Evolutionary conservation across 2,888 invertebrate species (phyloP), one percentile per base, ranked within the genome.

Genomic region (Tryphoninae sp.): DNA sequence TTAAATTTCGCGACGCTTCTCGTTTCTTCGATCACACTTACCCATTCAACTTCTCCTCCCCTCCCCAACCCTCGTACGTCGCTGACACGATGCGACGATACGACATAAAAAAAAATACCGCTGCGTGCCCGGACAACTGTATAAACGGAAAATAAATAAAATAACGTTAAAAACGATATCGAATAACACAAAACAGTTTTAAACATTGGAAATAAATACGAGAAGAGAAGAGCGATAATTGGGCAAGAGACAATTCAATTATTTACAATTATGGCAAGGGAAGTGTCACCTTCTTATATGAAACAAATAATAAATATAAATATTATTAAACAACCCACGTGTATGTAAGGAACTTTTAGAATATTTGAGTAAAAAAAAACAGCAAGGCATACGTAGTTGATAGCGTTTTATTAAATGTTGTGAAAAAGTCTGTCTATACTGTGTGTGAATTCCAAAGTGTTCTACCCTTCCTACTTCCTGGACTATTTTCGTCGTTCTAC

Each of bases 361-460:
- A 86, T 88, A 90, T 91, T 90, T 90, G 88, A 90, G 89, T 90
- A 90, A 90, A 90, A 90, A 87, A 90, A 90, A 75, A 72, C 69
- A 62, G 33, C 74, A 65, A 89, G 85, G 86, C 88, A 88, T 91
- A 89, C 87, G 88, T 91, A 91, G 90, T 89, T 90, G 88, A 90
- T 91, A 91, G 90, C 86, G 90, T 91, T 91, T 91, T 91, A 91
- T 91, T 91, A 90, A 91, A 91, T 90, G 91, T 91, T 91, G 89
- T 88, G 88, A 85, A 89, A 89, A 89, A 88, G 77, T 84, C 67
- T 79, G 62, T 85, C 75, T 84, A 68, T 83, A 45, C 75, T 84
- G 78, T 80, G 65, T 80, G 65, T 61, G 64, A 83, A 72, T 81
- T 51, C 69, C 58, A n/a, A 58, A 49, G 42, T 33, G 59, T 64